Evolutionary conservation across 2,888 invertebrate species (phyloP), one percentile per base, ranked within the genome.

Genomic region (Nebria brevicollis): DNA sequence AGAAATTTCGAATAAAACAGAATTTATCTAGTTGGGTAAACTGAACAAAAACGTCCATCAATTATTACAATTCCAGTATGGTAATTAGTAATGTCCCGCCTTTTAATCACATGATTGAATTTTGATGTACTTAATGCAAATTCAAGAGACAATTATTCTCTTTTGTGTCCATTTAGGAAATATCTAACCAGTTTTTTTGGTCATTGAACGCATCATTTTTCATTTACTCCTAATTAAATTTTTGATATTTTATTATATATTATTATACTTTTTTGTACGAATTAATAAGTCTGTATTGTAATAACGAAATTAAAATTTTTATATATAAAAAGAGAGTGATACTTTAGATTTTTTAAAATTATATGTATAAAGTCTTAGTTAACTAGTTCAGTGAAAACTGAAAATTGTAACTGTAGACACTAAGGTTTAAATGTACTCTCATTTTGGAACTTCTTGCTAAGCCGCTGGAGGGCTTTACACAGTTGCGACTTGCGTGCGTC

Each of bases 321-420:
- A 20, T 20, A 20, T 20, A 20, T 20, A 20, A 20, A 54, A 54
- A 13, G 2, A 8, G 8, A 54, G 54, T 54, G 54, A 7, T 54
- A 54, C 54, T 13, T 43, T 13, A 54, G 7, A 54, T 54, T 54
- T 13, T 54, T 54, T 8, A 1, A 54, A 13, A 54, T 10, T 43
- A 43, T 10, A 11, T 54, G 8, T 54, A 54, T 54, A 54, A 13
- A 54, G 54, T 54, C 8, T 8, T 54, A 54, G 54, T 8, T 6
- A 54, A 8, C 54, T 54, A 54, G 2, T 54, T 54, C 2, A 54
- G 34, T 5, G 34, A 34, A 77, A 41, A n/a, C 13, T 41, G 41
- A 43, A 77, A 78, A 78, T 78, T 78, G 78, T 78, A 78, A 74
- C 73, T 78, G 78, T 73, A 77, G 66, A 78, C 66, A 66, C 65